Conservation (phyloP, 1,140 invertebrate species). For the Procambarus clarkii region DNA sequence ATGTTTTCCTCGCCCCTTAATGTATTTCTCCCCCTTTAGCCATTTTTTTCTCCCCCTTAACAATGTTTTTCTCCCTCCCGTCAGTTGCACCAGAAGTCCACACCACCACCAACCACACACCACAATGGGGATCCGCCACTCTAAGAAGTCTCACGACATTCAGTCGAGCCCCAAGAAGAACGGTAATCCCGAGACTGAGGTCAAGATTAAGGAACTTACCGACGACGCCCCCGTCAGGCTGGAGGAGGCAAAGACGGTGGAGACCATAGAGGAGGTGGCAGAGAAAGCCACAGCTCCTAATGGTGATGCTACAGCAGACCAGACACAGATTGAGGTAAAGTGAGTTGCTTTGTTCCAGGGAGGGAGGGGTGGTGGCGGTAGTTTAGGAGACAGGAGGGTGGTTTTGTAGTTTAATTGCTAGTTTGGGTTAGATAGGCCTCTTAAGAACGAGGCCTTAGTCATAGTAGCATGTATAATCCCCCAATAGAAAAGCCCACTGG, state of each 20-base stretch:
- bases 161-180: conserved; percentile 68
- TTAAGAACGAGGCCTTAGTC: no score
- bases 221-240: conserved; percentile 48
- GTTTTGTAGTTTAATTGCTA: no score
- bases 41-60: not conserved
- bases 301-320: conserved; percentile 56
- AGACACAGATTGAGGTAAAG: conserved; percentile 62
- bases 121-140: conserved; percentile 62
- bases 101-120: conserved; percentile 22
- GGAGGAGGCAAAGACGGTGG: conserved; percentile 44
- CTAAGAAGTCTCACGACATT: conserved; percentile 65
- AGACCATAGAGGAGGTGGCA: conserved; percentile 62
- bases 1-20: not conserved
- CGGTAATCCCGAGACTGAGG: conserved; percentile 57
- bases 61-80: not conserved
- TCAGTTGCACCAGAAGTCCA: conserved; percentile 20
- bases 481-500: no score
- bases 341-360: not conserved
- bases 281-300: conserved; percentile 59
- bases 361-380: not conserved
- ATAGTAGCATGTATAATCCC: no score
- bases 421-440: no score
- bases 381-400: not conserved
- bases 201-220: conserved; percentile 57
- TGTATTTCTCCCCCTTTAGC: not conserved